Evolutionary conservation across 1,140 invertebrate species (phyloP).

Genomic region (Meteorus sp.): DNA sequence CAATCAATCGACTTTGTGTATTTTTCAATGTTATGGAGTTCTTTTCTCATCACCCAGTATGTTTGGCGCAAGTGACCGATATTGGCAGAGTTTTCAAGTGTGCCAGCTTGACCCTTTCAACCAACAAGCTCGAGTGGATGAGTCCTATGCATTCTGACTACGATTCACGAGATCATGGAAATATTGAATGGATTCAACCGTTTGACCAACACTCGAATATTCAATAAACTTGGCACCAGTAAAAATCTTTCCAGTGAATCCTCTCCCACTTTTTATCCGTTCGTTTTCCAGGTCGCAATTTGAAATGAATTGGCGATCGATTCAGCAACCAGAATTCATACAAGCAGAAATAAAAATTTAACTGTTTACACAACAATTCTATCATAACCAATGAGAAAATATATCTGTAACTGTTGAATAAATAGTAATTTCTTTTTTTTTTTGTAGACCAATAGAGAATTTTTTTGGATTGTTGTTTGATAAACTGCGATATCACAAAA

Average conservation of each 20-base stretch:
- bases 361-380: no score
- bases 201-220: conserved; percentile 14
- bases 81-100: conserved; percentile 10
- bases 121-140: no score
- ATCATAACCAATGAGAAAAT: no score
- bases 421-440: no score
- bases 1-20: conserved; percentile 1
- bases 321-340: no score
- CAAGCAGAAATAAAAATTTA: no score
- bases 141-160: background rate
- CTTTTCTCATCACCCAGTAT: background rate
- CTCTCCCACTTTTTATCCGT: background rate
- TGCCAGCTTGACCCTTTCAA: conserved; percentile 1
- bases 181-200: conserved; percentile 9
- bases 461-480: no score
- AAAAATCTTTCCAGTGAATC: background rate
- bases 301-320: no score
- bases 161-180: background rate
- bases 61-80: conserved; percentile 1
- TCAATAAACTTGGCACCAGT: conserved; percentile 1
- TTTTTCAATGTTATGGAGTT: conserved; percentile 1
- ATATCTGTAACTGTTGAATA: no score
- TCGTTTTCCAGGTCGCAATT: background rate
- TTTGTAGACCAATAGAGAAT: no score
- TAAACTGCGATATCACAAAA: no score